Evolutionary conservation across 2,113 vertebrate genomes (phyloP).

Genomic region (Symphodus melops): DNA sequence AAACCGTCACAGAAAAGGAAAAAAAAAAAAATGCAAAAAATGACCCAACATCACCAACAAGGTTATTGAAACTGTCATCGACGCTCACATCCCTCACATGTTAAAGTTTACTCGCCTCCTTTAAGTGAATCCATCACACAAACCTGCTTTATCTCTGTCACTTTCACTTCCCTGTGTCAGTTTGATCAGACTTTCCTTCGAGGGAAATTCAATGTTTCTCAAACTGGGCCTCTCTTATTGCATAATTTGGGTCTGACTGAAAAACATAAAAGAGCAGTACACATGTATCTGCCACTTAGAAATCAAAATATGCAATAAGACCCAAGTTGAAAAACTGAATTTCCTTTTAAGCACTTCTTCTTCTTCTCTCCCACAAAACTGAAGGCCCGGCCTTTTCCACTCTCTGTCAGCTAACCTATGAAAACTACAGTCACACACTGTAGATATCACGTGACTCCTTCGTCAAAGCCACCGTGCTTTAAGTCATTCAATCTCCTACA

Average conservation of each 20-base stretch:
- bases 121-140: not conserved
- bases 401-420: constrained; percentile 49
- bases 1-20: constrained; percentile 28
- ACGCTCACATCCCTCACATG: constrained; percentile 1
- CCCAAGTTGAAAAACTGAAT: not conserved
- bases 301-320: not conserved
- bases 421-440: constrained; percentile 35
- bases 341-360: not conserved
- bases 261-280: no score
- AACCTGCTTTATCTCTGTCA: constrained; percentile 31
- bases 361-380: not conserved
- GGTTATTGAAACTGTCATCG: not conserved
- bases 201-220: not conserved
- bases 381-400: constrained; percentile 80
- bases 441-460: constrained; percentile 47
- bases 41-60: constrained; percentile 17
- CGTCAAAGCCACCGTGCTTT: constrained; percentile 20
- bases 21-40: constrained; percentile 38
- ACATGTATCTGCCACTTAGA: not conserved
- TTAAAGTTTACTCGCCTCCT: not conserved
- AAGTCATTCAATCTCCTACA: constrained; percentile 20
- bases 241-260: not conserved
- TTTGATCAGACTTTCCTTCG: not conserved
- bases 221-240: not conserved
- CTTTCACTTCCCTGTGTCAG: not conserved